Base-by-base conservation (phyloP, 1,140 invertebrate species). In the Orius insidiosus region DNA sequence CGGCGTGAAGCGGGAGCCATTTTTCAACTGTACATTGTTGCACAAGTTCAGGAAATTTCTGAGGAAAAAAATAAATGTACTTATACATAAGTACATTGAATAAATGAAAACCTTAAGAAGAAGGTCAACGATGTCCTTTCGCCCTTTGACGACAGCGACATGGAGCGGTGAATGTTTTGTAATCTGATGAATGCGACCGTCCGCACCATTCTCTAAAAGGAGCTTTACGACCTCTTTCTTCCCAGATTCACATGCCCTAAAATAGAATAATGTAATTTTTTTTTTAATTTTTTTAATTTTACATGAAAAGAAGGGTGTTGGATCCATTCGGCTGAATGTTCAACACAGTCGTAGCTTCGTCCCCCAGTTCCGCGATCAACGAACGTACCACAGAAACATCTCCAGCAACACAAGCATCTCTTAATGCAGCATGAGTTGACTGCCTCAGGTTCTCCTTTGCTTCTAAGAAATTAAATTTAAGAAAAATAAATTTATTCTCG, bases 151-250 rank as follows among this genome's bases (percentile, higher is more conserved):
- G 57, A 83, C 84, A 5, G 90, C 85, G 41, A 89, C 81, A 61
- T 97, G 94, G 0, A 97, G 64, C 0, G 93, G 87, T 5, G 86
- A 87, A 60, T 95, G 90, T 56, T 85, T 80, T 1, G 88, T 93
- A 5, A 87, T 78, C 5, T 84, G 77, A 67, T 95, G 86, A 31
- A 77, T 76, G 32, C 85, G 69, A 7, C 82, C 84, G 65, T 93
- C 86, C 1, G 87, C 86, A 7, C 84, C 81, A 46, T 79, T 65
- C 9, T 81, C 78, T 30, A 97, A 58, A 16, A 97, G 64, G 4
- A 84, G 61, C 42, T 76, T 67, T 0, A 90, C 86, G 14, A 92
- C 76, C 38, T 83, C 78, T 39, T 76, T 74, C 50, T 80, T 75
- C 1, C 89, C 89, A 48, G 76, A 71, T 63, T 90, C 85, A 58